Evolutionary conservation across 2,113 vertebrate species (phyloP).

Genomic region (Xerus inauris): DNA sequence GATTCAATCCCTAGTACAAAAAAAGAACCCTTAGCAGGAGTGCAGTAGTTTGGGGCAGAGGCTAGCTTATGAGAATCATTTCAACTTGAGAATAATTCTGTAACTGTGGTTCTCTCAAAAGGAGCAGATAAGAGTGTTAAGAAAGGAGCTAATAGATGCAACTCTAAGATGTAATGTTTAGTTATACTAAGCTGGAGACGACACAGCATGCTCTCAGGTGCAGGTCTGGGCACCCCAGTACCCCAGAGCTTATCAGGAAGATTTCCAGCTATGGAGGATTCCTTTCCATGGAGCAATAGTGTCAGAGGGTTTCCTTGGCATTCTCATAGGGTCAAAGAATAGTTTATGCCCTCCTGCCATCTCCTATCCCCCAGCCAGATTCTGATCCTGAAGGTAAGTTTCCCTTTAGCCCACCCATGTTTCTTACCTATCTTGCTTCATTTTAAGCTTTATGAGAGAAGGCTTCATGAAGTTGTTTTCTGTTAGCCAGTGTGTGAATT

Average conservation of each 20-base stretch:
- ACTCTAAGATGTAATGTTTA: background rate
- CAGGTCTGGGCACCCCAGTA: background rate
- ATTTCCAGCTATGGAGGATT: background rate
- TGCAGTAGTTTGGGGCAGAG: background rate
- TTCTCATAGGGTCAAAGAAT: background rate
- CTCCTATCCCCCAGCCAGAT: background rate
- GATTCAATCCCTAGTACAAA: too few relatives aligned
- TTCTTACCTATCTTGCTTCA: background rate
- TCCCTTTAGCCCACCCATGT: background rate
- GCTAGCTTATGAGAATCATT: background rate
- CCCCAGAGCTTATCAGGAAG: background rate
- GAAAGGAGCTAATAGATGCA: background rate
- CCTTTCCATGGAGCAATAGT: too few relatives aligned
- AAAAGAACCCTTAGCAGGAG: background rate
- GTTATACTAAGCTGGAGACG: background rate
- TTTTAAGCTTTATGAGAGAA: background rate
- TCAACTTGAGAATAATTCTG: background rate
- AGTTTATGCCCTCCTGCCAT: background rate
- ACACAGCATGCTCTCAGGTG: background rate
- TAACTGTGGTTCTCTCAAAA: background rate
- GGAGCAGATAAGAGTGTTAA: background rate
- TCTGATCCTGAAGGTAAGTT: background rate
- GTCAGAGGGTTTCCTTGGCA: background rate
- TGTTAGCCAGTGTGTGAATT: background rate
- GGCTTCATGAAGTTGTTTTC: background rate